These are phyloP conservation scores for Hylaeus anthracinus DNA, from an alignment of 1,140 invertebrate genomes.

Conservation along the genomic window DNA sequence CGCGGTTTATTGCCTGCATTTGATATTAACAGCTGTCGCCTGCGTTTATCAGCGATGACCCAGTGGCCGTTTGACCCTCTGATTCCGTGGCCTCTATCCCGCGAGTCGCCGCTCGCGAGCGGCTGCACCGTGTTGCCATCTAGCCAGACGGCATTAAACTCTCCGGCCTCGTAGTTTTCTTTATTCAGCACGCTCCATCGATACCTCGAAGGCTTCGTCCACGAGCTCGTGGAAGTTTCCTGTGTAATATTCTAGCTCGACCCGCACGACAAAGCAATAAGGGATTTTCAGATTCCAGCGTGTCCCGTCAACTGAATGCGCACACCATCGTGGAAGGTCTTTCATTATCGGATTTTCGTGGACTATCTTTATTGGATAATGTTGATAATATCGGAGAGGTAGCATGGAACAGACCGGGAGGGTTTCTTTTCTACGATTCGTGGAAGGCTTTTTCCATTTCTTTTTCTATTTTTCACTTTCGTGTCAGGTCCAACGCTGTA, in stretches of 20 bases:
- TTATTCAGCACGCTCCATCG: constrained; percentile 39
- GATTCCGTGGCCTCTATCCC: background rate
- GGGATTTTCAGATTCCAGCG: background rate
- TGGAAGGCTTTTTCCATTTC: too few species aligned
- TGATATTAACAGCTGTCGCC: background rate
- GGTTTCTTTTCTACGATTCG: background rate
- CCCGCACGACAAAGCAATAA: too few species aligned
- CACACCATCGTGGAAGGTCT: background rate
- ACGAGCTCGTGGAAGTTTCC: background rate
- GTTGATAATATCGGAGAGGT: background rate
- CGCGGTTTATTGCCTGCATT: background rate
- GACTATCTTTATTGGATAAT: background rate
- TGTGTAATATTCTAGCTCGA: background rate
- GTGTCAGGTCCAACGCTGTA: too few species aligned
- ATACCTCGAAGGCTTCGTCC: background rate
- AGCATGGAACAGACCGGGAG: background rate
- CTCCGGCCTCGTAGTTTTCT: constrained; percentile 28
- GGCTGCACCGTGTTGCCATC: constrained; percentile 64
- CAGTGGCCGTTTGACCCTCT: constrained; percentile 47
- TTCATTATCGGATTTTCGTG: background rate
- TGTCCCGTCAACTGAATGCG: background rate
- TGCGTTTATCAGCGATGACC: constrained; percentile 42
- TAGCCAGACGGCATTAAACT: constrained; percentile 41
- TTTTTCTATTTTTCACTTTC: too few species aligned
- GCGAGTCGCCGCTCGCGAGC: constrained; percentile 3